phyloP scores from a whole-genome alignment of 2,113 vertebrate species.

The Donacobius atricapilla region DNA sequence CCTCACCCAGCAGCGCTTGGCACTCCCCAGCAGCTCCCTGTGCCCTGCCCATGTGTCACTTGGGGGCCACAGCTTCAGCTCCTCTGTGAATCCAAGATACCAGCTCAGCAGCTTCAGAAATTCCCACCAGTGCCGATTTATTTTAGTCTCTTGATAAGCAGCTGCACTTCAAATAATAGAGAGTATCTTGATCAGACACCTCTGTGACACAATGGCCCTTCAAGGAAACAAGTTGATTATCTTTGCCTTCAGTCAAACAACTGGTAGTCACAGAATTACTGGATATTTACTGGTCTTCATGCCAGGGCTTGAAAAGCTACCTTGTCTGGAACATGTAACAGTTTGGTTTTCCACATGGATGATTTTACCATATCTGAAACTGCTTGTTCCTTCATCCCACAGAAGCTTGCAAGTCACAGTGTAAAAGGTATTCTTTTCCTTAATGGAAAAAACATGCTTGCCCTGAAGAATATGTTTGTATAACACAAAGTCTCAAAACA shows the following conservation, averaged over 20 bases:
- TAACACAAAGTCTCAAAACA: background rate
- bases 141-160: background rate
- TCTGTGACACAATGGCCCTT: background rate
- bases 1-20: background rate
- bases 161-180: background rate
- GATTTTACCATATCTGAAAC: background rate
- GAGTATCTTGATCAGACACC: background rate
- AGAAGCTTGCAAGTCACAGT: background rate
- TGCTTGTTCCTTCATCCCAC: background rate
- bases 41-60: fast-evolving
- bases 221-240: background rate
- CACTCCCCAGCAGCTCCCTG: background rate
- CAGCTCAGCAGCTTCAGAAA: background rate
- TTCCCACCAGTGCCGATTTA: background rate
- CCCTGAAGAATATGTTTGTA: background rate
- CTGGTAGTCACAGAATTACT: background rate
- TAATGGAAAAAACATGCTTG: background rate
- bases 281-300: background rate
- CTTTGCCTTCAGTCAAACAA: background rate
- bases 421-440: background rate
- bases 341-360: background rate
- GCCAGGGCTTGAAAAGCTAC: background rate
- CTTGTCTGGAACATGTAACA: background rate
- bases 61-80: background rate
- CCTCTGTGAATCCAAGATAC: background rate